Evolutionary conservation across 2,888 invertebrate species (phyloP), one percentile per base, ranked within the genome.

Genomic region (Drosophila anomalata): DNA sequence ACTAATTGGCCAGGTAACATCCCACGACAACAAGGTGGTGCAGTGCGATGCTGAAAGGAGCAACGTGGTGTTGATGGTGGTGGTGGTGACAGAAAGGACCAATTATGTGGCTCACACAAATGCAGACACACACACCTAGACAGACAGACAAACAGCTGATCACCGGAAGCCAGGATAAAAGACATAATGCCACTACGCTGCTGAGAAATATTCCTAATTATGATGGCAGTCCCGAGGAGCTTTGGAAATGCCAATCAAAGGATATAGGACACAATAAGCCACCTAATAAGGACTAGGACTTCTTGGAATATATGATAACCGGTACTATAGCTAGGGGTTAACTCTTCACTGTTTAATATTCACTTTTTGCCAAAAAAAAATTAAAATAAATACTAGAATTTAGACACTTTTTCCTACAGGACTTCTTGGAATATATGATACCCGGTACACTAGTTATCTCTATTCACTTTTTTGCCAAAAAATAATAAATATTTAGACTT

Each of bases 1-100:
- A 36, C 63, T 52, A 63, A 63, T 63, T 63, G 58, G 51, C 51
- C 42, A 63, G 63, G 63, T 63, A 51, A 41, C 52, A 47, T 26
- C 9, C 46, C 44, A 46, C 29, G 63, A 63, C 52, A 52, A 33
- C 33, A 12, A 33, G 36, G 36, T 6, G 36, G n/a, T 36, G 36
- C 36, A 36, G 36, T 36, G 36, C 6, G n/a, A 33, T 9, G 31
- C 12, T 33, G 31, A 33, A 33, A 36, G n/a, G 36, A n/a, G n/a
- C 4, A 36, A 36, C n/a, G n/a, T 36, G 11, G 36, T n/a, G n/a
- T n/a, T n/a, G n/a, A n/a, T 6, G 36, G n/a, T n/a, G 12, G 36
- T 6, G 36, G 9, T 36, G 36, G 20, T 3, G 17, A 11, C 8
- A 20, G 41, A 36, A n/a, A n/a, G 36, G 31, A 52, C 17, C 52